These are phyloP conservation scores for Diorhabda sublineata DNA, from an alignment of 1,140 invertebrate genomes.

Conservation along the genomic window DNA sequence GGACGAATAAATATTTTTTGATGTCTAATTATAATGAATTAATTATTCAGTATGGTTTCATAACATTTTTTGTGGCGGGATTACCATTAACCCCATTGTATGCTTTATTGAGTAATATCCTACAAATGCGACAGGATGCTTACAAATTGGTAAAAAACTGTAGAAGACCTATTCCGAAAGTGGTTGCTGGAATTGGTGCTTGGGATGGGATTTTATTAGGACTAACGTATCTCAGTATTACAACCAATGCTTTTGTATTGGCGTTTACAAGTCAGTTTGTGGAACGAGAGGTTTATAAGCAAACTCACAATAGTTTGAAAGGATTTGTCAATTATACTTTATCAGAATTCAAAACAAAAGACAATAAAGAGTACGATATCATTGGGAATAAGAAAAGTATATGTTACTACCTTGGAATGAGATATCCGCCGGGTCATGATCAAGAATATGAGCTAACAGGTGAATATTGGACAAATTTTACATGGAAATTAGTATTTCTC, in stretches of 20 bases:
- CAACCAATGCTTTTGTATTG: constrained; percentile 78
- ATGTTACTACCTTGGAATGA: constrained; percentile 25
- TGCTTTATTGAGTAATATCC: constrained; percentile 75
- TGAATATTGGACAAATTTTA: constrained; percentile 22
- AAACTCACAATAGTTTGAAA: constrained; percentile 54
- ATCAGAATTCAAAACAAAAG: not conserved
- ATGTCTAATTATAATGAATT: constrained; percentile 33
- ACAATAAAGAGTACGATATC: constrained; percentile 9
- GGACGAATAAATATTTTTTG: constrained; percentile 25
- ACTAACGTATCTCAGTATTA: constrained; percentile 33
- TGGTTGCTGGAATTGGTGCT: constrained; percentile 63
- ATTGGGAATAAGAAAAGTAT: not conserved
- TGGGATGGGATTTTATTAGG: constrained; percentile 51
- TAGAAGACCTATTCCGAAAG: constrained; percentile 63
- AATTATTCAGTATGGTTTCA: constrained; percentile 82
- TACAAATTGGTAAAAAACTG: constrained; percentile 70
- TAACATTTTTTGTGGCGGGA: constrained; percentile 78
- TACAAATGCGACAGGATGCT: constrained; percentile 74
- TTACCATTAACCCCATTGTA: constrained; percentile 77
- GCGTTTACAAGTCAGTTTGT: constrained; percentile 98
- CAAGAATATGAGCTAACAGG: constrained; percentile 19
- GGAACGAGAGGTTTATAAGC: constrained; percentile 80
- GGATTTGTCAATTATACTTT: constrained; percentile 78
- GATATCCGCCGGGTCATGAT: constrained; percentile 20
- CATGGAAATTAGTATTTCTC: constrained; percentile 18